These are phyloP conservation scores for Pantelozetes paolii DNA, from an alignment of 2,888 invertebrate species.

Conservation along the genomic window DNA sequence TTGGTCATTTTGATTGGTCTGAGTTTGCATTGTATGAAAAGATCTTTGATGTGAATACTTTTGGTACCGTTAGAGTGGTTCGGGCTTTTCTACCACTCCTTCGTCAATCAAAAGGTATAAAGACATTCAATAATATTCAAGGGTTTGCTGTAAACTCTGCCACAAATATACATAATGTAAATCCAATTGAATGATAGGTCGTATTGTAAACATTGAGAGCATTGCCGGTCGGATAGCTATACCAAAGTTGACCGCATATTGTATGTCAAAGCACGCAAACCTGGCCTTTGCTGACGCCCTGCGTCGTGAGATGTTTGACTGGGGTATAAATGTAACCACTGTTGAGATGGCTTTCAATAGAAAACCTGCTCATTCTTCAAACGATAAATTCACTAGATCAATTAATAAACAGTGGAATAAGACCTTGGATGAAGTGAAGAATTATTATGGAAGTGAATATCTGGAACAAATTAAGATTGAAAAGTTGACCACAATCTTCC, in stretches of 20 bases:
- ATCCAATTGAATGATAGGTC: constrained; percentile 42
- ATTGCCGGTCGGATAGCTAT: constrained; percentile 46
- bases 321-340: constrained; percentile 49
- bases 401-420: constrained; percentile 1
- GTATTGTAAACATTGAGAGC: constrained; percentile 50
- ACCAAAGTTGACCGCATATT: constrained; percentile 47
- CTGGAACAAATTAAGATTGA: background rate
- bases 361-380: constrained; percentile 44
- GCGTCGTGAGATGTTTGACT: constrained; percentile 50
- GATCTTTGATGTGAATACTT: constrained; percentile 50
- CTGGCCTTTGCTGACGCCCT: constrained; percentile 51
- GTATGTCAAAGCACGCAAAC: constrained; percentile 51
- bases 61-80: constrained; percentile 51
- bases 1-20: constrained; percentile 56
- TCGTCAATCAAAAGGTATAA: constrained; percentile 47
- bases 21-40: constrained; percentile 51
- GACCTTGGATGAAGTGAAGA: constrained; percentile 1
- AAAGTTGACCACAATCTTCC: background rate
- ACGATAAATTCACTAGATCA: background rate
- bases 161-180: no score
- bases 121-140: no score
- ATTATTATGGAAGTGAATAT: constrained; percentile 20
- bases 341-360: constrained; percentile 50
- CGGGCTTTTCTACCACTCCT: constrained; percentile 51
- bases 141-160: no score